phyloP scores from a whole-genome alignment of 2,797 vertebrate genomes.

The Helarctos malayanus region DNA sequence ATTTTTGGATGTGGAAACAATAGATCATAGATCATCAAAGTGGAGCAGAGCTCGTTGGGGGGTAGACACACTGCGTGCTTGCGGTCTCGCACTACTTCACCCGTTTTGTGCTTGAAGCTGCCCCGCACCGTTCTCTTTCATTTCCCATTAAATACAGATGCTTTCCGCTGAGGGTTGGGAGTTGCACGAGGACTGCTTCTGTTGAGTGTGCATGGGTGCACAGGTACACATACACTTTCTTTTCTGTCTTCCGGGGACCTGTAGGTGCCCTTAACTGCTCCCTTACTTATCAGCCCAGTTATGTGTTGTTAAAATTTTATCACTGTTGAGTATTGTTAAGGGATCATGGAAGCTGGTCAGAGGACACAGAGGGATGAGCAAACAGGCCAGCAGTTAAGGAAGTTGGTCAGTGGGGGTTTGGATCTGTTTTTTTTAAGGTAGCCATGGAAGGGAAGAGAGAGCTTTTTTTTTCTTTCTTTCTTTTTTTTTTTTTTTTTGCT shows the following conservation, averaged over 20 bases:
- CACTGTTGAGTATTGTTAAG: slow-evolving; percentile 56
- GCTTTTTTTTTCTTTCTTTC: background rate
- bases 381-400: slow-evolving; percentile 70
- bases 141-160: slow-evolving; percentile 48
- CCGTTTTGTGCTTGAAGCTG: slow-evolving; percentile 67
- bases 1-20: slow-evolving; percentile 86
- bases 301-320: slow-evolving; percentile 78
- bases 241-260: slow-evolving; percentile 68
- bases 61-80: slow-evolving; percentile 82
- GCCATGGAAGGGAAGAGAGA: slow-evolving; percentile 76
- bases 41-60: slow-evolving; percentile 78
- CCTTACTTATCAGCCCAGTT: slow-evolving; percentile 76
- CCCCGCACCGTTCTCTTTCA: slow-evolving; percentile 43
- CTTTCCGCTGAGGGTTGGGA: background rate
- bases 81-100: slow-evolving; percentile 69
- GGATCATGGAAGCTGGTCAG: background rate
- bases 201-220: background rate
- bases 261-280: slow-evolving; percentile 78
- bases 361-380: slow-evolving; percentile 30
- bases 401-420: slow-evolving; percentile 78
- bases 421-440: slow-evolving; percentile 86
- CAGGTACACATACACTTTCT: slow-evolving; percentile 3
- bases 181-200: background rate
- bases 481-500: slow-evolving; percentile 57
- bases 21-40: slow-evolving; percentile 83